These are phyloP conservation scores for Talpa occidentalis DNA, from an alignment of 2,113 vertebrate species.

Conservation along the genomic window DNA sequence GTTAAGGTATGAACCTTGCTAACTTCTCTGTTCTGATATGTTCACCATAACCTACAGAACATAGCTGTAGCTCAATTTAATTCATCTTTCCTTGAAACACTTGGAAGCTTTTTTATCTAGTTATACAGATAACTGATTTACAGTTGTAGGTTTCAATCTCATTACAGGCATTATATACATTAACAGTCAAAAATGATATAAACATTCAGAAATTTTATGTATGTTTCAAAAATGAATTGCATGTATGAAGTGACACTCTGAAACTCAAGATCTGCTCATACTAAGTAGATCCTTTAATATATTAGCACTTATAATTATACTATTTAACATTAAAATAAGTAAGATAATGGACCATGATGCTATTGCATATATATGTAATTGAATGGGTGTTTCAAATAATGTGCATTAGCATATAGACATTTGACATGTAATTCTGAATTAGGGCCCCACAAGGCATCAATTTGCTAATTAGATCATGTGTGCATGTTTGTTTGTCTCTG, in stretches of 20 bases:
- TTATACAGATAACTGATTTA: not conserved
- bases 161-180: not conserved
- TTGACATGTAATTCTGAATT: slow-evolving; percentile 25
- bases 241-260: not conserved
- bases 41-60: not conserved
- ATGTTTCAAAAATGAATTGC: not conserved
- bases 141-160: not conserved
- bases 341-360: not conserved
- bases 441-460: not conserved
- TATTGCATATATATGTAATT: not conserved
- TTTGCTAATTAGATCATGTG: not conserved
- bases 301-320: not conserved
- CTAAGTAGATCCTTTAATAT: not conserved
- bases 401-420: not conserved
- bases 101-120: not conserved
- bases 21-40: not conserved
- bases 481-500: not conserved
- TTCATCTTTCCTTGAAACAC: not conserved
- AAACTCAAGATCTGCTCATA: not conserved
- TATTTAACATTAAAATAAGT: not conserved
- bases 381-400: not conserved
- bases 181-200: not conserved
- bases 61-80: not conserved
- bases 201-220: not conserved
- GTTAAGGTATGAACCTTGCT: not conserved